Conservation (phyloP, 1,140 invertebrate species). For the Tyrophagus putrescentiae region DNA sequence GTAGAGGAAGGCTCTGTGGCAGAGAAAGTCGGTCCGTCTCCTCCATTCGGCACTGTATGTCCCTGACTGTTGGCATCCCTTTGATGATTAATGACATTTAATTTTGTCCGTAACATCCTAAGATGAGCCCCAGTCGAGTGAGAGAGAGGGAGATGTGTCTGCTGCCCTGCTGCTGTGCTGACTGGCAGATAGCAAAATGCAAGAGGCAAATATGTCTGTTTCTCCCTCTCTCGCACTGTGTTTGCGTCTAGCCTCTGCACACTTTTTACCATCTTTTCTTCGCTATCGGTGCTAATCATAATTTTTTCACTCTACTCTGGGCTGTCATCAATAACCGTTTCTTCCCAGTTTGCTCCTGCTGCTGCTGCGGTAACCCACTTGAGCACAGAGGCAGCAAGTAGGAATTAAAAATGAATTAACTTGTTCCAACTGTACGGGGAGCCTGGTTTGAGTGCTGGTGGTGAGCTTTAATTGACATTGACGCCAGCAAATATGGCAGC, state of each 20-base stretch:
- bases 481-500: not conserved
- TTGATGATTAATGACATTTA: conserved; percentile 12
- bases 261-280: too few species aligned
- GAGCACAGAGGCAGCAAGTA: not conserved
- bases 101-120: conserved; percentile 10
- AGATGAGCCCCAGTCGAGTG: conserved; percentile 4
- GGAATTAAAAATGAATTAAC: conserved; percentile 16
- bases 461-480: not conserved
- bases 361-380: conserved; percentile 12
- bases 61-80: conserved; percentile 13
- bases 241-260: too few species aligned
- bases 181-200: too few species aligned
- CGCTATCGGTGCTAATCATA: conserved; percentile 4
- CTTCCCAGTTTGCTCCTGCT: too few species aligned
- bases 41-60: not conserved
- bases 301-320: conserved; percentile 4
- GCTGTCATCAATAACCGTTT: conserved; percentile 14
- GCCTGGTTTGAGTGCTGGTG: not conserved
- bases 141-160: too few species aligned
- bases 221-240: too few species aligned
- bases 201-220: too few species aligned
- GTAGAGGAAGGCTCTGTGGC: not conserved
- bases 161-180: too few species aligned
- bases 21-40: not conserved
- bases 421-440: not conserved